Evolutionary conservation across 2,113 vertebrate species (phyloP).

Genomic region (Catharus minimus): DNA sequence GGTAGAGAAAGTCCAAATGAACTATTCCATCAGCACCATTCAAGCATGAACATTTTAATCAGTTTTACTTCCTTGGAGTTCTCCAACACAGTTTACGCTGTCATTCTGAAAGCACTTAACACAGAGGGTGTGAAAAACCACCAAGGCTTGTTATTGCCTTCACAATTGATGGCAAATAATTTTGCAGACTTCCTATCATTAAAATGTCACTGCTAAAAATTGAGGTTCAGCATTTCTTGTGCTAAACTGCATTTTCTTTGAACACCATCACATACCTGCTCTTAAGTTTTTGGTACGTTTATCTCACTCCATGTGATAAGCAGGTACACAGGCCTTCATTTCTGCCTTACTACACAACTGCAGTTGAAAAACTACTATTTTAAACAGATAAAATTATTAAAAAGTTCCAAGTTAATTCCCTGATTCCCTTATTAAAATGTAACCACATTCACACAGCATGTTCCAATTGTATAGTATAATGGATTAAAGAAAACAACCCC

Average conservation of each 20-base stretch:
- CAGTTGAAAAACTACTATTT: background rate
- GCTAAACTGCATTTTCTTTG: constrained; percentile 77
- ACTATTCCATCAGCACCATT: constrained; percentile 87
- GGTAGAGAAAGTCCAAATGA: constrained; percentile 88
- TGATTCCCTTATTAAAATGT: constrained; percentile 39
- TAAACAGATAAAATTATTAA: constrained; percentile 20
- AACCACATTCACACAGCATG: constrained; percentile 56
- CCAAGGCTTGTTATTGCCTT: constrained; percentile 87
- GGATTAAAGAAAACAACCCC: background rate
- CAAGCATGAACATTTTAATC: constrained; percentile 91
- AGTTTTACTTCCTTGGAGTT: constrained; percentile 89
- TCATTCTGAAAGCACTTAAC: constrained; percentile 89
- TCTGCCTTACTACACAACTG: background rate
- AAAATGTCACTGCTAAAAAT: constrained; percentile 87
- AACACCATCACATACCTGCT: constrained; percentile 72
- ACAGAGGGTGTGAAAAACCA: constrained; percentile 88
- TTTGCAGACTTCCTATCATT: constrained; percentile 86
- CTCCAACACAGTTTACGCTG: constrained; percentile 87
- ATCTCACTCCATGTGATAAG: constrained; percentile 41
- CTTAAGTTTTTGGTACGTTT: constrained; percentile 67
- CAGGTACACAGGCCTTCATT: constrained; percentile 28
- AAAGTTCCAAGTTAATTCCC: constrained; percentile 36
- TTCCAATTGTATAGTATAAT: constrained; percentile 37
- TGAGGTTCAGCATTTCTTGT: constrained; percentile 82
- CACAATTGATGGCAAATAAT: constrained; percentile 89